phyloP scores from a whole-genome alignment of 2,888 invertebrate species.

The Chrysodeixis includens region DNA sequence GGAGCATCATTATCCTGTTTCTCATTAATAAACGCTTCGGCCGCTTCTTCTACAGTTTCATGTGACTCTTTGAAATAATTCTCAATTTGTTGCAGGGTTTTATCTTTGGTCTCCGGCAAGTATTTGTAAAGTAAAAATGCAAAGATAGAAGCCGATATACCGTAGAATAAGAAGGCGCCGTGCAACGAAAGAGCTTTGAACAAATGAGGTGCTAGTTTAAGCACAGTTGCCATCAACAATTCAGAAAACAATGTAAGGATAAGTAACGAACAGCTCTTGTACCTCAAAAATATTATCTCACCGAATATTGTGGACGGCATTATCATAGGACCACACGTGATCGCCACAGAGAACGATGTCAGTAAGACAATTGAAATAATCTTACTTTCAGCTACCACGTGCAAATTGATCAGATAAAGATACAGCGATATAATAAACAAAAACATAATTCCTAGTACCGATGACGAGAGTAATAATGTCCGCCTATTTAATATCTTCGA shows the following conservation, averaged over 20 bases:
- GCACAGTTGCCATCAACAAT: conserved; percentile 64
- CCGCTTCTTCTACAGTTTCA: conserved; percentile 46
- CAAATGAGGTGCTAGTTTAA: conserved; percentile 70
- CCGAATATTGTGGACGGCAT: conserved; percentile 71
- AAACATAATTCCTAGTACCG: conserved; percentile 66
- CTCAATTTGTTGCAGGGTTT: conserved; percentile 71
- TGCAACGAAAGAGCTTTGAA: conserved; percentile 67
- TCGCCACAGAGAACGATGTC: conserved; percentile 68
- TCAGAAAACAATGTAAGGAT: conserved; percentile 66
- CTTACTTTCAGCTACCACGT: conserved; percentile 64
- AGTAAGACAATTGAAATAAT: conserved; percentile 67
- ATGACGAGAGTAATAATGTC: conserved; percentile 67
- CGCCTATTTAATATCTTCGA: conserved; percentile 69
- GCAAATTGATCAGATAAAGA: conserved; percentile 66
- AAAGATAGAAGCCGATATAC: conserved; percentile 64
- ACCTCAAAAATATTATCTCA: conserved; percentile 72
- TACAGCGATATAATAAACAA: conserved; percentile 71
- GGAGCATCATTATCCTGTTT: conserved; percentile 39
- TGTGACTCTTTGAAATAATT: conserved; percentile 61
- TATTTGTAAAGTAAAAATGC: conserved; percentile 65
- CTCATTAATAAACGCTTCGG: conserved; percentile 58
- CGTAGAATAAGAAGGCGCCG: conserved; percentile 72
- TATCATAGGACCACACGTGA: conserved; percentile 77
- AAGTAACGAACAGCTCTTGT: conserved; percentile 67
- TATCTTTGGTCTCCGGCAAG: conserved; percentile 72